These are phyloP conservation scores for Tipula vernalis DNA, from an alignment of 2,888 invertebrate species.

Conservation along the genomic window DNA sequence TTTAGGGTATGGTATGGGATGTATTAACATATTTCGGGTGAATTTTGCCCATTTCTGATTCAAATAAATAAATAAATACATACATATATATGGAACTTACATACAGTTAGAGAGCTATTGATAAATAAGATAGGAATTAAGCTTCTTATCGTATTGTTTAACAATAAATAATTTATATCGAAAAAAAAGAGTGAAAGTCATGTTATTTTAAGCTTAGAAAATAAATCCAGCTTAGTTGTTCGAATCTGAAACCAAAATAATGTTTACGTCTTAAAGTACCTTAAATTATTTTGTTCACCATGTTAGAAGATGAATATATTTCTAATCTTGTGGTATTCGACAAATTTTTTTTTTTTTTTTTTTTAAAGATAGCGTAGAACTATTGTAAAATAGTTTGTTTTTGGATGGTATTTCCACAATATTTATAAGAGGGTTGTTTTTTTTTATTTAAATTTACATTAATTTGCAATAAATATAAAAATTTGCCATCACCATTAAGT, in stretches of 20 bases:
- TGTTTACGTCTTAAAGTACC: no score
- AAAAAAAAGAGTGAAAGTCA: background rate
- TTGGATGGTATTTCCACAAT: background rate
- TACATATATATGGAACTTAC: background rate
- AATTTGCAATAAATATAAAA: background rate
- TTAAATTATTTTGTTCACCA: background rate
- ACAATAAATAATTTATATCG: background rate
- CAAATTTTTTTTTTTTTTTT: background rate
- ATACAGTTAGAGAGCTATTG: no score
- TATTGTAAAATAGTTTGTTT: background rate
- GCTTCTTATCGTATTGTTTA: background rate
- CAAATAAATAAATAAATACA: background rate
- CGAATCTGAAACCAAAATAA: background rate
- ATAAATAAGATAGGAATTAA: background rate
- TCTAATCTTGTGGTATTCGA: background rate
- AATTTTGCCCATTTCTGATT: background rate
- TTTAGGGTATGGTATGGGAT: background rate
- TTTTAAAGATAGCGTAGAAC: background rate
- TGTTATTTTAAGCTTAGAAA: background rate
- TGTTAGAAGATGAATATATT: background rate
- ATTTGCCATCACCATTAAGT: background rate
- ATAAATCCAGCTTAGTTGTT: background rate
- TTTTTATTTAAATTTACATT: background rate
- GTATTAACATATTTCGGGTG: background rate
- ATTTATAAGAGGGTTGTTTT: background rate